Evolutionary conservation across 2,113 vertebrate genomes (phyloP).

Genomic region (Tauraco erythrolophus): DNA sequence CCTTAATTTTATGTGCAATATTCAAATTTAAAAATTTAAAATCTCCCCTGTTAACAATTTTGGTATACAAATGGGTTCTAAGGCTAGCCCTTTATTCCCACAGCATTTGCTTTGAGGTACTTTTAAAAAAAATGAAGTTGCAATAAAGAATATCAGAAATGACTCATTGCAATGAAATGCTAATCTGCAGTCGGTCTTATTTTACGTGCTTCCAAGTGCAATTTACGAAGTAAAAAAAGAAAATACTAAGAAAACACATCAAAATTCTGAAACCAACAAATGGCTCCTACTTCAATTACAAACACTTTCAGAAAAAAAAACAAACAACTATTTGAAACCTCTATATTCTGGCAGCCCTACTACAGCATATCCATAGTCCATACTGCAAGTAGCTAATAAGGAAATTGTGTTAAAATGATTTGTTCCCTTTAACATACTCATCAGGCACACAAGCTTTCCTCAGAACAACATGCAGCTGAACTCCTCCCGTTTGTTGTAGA

Average conservation of each 20-base stretch:
- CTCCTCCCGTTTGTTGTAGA: not conserved
- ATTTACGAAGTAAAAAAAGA: slow-evolving; percentile 19
- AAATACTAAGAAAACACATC: slow-evolving; percentile 15
- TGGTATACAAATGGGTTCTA: slow-evolving; percentile 50
- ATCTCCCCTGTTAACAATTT: not conserved
- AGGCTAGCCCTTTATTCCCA: slow-evolving; percentile 59
- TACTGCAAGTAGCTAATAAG: slow-evolving; percentile 46
- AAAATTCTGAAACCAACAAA: slow-evolving; percentile 41
- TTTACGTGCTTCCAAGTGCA: slow-evolving; percentile 26
- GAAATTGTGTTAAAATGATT: slow-evolving; percentile 55
- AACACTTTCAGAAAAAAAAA: not conserved
- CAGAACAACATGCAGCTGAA: slow-evolving; percentile 47
- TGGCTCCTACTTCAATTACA: slow-evolving; percentile 17
- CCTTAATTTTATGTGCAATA: slow-evolving; percentile 66
- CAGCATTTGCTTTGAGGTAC: slow-evolving; percentile 62
- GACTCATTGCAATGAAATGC: slow-evolving; percentile 23
- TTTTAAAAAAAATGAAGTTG: slow-evolving; percentile 57
- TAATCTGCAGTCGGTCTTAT: slow-evolving; percentile 32
- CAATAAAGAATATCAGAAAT: slow-evolving; percentile 33
- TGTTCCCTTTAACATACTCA: slow-evolving; percentile 74
- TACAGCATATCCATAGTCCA: slow-evolving; percentile 8
- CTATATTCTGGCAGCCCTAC: not conserved
- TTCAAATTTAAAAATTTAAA: slow-evolving; percentile 69
- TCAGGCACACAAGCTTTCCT: slow-evolving; percentile 69
- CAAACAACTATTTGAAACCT: slow-evolving; percentile 7